These are phyloP conservation scores for Octopus sinensis DNA, from an alignment of 1,140 invertebrate genomes.

Conservation along the genomic window DNA sequence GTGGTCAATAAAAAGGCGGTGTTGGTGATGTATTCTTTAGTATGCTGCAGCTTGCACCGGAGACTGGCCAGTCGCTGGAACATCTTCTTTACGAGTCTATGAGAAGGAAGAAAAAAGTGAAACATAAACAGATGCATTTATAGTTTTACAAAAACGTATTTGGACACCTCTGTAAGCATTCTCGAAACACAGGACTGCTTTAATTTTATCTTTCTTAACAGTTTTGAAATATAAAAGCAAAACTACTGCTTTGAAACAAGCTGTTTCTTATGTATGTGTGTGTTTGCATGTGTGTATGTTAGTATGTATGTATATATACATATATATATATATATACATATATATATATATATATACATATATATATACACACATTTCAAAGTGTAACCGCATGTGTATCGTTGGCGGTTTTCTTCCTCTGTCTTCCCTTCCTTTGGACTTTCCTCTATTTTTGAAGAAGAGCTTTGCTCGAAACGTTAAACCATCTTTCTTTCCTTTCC, in stretches of 20 bases:
- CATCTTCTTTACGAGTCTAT: conserved; percentile 5
- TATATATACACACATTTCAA: neutral
- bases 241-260: no score
- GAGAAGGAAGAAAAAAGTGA: neutral
- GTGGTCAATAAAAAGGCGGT: neutral
- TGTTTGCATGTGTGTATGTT: conserved; percentile 16
- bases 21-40: neutral
- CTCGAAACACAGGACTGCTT: no score
- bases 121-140: neutral
- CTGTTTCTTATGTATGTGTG: neutral
- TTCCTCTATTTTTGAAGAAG: no score
- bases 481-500: no score
- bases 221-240: no score
- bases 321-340: conserved; percentile 19
- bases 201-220: no score
- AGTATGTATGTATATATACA: conserved; percentile 17
- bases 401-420: no score
- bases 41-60: conserved; percentile 3
- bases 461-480: no score
- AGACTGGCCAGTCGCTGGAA: neutral
- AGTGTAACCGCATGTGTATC: conserved; percentile 1
- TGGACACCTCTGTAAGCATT: no score
- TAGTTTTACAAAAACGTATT: no score
- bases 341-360: conserved; percentile 18
- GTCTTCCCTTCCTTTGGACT: no score